phyloP scores from a whole-genome alignment of 2,113 vertebrate species.

The Cryptomyrus ogoouensis region DNA sequence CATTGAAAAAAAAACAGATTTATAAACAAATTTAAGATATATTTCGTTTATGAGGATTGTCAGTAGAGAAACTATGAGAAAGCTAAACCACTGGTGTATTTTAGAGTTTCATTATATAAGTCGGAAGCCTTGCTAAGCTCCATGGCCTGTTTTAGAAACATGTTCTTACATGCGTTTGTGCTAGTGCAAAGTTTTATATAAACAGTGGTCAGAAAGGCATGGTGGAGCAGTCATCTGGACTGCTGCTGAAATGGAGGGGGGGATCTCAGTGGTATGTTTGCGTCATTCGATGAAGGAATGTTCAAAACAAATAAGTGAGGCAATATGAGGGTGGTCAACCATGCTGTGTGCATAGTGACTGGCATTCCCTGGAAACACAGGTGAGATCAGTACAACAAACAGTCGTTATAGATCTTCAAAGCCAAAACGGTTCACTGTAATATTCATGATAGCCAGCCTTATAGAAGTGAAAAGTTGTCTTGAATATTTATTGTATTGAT shows the following conservation, averaged over 20 bases:
- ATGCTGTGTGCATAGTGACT: not conserved
- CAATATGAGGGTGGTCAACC: not conserved
- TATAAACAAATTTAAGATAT: not conserved
- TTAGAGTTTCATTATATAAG: not conserved
- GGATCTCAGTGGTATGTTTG: not conserved
- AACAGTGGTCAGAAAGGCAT: not conserved
- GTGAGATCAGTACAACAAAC: not conserved
- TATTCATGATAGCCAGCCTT: not conserved
- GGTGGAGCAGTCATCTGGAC: not conserved
- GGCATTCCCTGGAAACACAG: not conserved
- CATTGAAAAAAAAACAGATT: not conserved
- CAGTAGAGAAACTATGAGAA: not conserved
- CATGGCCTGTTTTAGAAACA: not conserved
- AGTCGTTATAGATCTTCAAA: not conserved
- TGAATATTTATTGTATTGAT: not conserved
- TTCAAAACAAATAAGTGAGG: conserved; percentile 1
- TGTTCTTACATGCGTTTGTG: not conserved
- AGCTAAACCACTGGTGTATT: not conserved
- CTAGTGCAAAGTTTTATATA: not conserved
- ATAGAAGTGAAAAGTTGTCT: not conserved
- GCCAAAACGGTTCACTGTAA: not conserved
- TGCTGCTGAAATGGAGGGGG: not conserved
- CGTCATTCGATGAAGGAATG: not conserved
- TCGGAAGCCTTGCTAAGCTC: not conserved
- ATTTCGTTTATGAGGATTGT: not conserved